A percentile compares a stretch with the other conserved stretches of the same genome.
Conservation (phyloP, 2,888 invertebrate genomes). For the Xiphydria camelus region DNA sequence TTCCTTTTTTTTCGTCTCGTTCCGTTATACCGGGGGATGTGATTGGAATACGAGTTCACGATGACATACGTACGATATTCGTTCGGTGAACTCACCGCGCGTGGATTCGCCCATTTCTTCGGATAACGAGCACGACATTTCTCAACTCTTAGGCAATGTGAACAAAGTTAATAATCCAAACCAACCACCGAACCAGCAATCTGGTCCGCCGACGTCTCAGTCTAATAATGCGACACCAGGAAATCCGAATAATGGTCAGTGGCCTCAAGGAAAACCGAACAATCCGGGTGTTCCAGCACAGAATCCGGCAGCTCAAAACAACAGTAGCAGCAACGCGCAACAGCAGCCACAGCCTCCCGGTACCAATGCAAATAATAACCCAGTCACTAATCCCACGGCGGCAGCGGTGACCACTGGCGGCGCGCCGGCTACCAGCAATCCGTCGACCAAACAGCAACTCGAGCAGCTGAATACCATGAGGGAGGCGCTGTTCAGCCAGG, state of each 20-base stretch:
- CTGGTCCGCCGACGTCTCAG: constrained; percentile 59
- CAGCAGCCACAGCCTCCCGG: constrained; percentile 41
- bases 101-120: no score
- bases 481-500: constrained; percentile 87
- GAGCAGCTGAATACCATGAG: constrained; percentile 90
- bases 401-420: constrained; percentile 40
- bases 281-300: constrained; percentile 46
- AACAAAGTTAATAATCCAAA: constrained; percentile 59
- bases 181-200: constrained; percentile 57
- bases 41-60: neutral
- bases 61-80: no score
- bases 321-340: constrained; percentile 42
- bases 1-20: constrained; percentile 39
- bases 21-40: constrained; percentile 43
- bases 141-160: constrained; percentile 38
- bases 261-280: constrained; percentile 51
- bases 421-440: constrained; percentile 60
- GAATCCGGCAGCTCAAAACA: constrained; percentile 48
- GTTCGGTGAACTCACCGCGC: no score
- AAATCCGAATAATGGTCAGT: constrained; percentile 48
- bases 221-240: constrained; percentile 53
- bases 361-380: constrained; percentile 47
- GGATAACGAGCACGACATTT: no score
- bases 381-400: constrained; percentile 36
- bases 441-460: constrained; percentile 77